Conservation (phyloP, 2,797 vertebrate species). For the Hippopotamyrus pictus region DNA sequence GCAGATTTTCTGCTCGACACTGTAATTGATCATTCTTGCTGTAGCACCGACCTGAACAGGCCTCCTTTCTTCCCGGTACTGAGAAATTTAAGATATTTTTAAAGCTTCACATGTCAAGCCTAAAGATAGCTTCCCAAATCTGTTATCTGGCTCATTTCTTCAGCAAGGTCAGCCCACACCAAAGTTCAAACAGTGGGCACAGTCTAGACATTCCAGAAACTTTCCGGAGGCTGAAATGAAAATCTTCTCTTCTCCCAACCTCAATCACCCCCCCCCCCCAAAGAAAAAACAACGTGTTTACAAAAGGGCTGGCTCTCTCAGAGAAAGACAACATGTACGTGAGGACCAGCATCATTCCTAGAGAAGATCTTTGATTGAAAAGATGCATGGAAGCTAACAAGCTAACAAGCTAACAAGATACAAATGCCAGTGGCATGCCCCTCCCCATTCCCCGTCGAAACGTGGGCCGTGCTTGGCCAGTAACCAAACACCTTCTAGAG, state of each 20-base stretch:
- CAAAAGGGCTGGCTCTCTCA: slow-evolving; percentile 12
- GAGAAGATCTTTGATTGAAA: not conserved
- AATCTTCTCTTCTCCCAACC: slow-evolving; percentile 41
- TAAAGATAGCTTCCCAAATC: slow-evolving; percentile 27
- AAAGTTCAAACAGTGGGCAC: slow-evolving; percentile 56
- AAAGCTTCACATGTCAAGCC: slow-evolving; percentile 17
- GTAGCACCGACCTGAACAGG: not conserved
- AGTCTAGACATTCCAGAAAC: slow-evolving; percentile 37
- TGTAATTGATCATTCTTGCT: not conserved
- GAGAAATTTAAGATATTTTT: not conserved
- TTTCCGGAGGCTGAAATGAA: slow-evolving; percentile 60
- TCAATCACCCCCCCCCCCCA: slow-evolving; percentile 34
- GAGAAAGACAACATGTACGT: slow-evolving; percentile 14
- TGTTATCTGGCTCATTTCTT: slow-evolving; percentile 50
- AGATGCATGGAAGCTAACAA: slow-evolving; percentile 18
- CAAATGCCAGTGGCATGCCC: not conserved
- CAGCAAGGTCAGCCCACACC: slow-evolving; percentile 54
- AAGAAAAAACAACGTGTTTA: slow-evolving; percentile 48
- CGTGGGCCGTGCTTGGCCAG: slow-evolving; percentile 34
- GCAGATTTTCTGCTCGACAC: not conserved
- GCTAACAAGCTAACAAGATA: slow-evolving; percentile 24
- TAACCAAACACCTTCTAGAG: slow-evolving; percentile 52
- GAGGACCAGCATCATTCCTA: slow-evolving; percentile 13
- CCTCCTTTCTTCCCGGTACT: not conserved
- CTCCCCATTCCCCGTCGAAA: not conserved